Conservation (phyloP, 2,888 invertebrate genomes). For the Lepidonotus clava region DNA sequence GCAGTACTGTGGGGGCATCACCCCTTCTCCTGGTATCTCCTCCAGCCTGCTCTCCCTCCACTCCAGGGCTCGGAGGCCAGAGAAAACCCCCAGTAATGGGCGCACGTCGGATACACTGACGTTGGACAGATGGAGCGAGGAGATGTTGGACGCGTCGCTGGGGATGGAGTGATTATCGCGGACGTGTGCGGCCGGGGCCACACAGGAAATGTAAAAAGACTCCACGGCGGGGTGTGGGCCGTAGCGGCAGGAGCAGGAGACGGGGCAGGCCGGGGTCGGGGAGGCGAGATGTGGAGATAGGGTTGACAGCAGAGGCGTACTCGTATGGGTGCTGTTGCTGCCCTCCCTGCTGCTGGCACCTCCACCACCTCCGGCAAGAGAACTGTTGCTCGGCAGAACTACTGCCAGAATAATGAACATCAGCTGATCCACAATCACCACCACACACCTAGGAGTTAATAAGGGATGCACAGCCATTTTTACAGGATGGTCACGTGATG, state of each 20-base stretch:
- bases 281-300: background rate
- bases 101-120: background rate
- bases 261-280: background rate
- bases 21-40: too few relatives aligned
- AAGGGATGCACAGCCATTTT: background rate
- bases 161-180: conserved; percentile 44
- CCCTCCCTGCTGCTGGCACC: too few relatives aligned
- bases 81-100: background rate
- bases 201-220: conserved; percentile 20
- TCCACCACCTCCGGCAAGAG: too few relatives aligned
- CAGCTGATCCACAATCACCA: background rate
- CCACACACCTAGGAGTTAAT: background rate
- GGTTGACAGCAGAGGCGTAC: too few relatives aligned
- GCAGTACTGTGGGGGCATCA: background rate
- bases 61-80: background rate
- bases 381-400: background rate
- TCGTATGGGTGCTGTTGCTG: background rate
- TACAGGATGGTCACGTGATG: too few relatives aligned
- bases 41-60: background rate
- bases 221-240: background rate
- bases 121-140: conserved; percentile 24
- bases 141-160: conserved; percentile 48
- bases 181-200: background rate
- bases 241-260: conserved; percentile 36
- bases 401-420: background rate